Evolutionary conservation across 2,113 vertebrate genomes (phyloP).

Genomic region (Sphyrna mokarran): DNA sequence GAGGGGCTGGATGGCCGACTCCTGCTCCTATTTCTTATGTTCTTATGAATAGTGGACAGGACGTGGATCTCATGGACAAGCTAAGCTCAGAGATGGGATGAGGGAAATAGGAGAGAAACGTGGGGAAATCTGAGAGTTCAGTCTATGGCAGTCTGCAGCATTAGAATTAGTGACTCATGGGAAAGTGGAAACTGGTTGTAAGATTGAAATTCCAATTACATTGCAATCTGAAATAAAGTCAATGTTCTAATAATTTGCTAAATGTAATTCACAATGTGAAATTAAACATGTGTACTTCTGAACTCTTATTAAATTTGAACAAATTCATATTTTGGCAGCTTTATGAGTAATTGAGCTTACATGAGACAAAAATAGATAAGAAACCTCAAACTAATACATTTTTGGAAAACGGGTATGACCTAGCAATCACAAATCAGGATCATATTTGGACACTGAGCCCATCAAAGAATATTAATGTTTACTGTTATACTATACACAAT

Average conservation of each 20-base stretch:
- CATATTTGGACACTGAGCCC: neutral
- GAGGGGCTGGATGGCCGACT: no score
- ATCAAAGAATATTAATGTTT: neutral
- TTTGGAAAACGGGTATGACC: neutral
- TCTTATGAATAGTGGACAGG: neutral
- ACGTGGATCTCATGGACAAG: no score
- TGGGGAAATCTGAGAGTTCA: neutral
- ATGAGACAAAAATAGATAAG: neutral
- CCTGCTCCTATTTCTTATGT: no score
- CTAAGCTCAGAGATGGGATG: neutral
- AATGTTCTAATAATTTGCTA: neutral
- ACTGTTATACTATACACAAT: neutral
- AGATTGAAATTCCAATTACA: neutral
- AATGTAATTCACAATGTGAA: neutral
- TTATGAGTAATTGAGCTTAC: neutral
- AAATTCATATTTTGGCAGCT: neutral
- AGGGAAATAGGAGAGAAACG: neutral
- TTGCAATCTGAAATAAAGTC: neutral
- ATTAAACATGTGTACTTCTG: neutral
- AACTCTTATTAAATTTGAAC: neutral
- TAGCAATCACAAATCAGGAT: neutral
- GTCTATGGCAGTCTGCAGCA: no score
- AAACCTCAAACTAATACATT: slow-evolving; percentile 26
- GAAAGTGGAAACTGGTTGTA: neutral
- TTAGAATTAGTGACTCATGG: no score